A percentile compares a stretch with the other conserved stretches of the same genome.
phyloP scores from a whole-genome alignment of 2,113 vertebrate genomes.

The Cebidichthys violaceus region DNA sequence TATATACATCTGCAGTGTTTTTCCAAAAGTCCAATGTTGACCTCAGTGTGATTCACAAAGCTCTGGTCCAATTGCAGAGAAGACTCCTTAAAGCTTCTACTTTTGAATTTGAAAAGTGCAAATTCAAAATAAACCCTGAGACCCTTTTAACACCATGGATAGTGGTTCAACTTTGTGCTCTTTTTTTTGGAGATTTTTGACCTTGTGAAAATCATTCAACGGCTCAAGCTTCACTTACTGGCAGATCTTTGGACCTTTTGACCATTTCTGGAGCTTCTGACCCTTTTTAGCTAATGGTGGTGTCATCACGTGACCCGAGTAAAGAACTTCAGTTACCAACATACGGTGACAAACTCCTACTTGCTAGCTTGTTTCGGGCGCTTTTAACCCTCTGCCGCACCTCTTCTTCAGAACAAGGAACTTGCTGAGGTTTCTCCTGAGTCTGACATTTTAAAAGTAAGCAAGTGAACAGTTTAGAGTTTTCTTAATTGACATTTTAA shows the following conservation, averaged over 20 bases:
- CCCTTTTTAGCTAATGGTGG: background rate
- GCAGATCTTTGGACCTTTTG: background rate
- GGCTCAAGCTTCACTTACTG: background rate
- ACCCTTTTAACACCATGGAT: background rate
- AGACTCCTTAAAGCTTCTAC: background rate
- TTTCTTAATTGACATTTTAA: background rate
- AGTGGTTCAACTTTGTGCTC: background rate
- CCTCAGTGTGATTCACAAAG: background rate
- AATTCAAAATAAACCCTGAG: too few species aligned
- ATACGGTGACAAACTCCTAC: background rate
- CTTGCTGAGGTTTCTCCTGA: background rate
- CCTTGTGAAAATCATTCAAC: background rate
- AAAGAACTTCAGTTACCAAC: background rate
- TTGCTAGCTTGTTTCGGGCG: background rate
- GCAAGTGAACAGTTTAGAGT: background rate
- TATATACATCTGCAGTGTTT: background rate
- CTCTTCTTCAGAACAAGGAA: background rate
- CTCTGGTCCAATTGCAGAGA: background rate
- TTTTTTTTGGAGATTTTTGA: background rate
- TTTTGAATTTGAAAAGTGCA: background rate
- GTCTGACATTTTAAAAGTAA: too few species aligned
- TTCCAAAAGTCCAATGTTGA: background rate
- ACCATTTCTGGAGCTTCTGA: too few species aligned
- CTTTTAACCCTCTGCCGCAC: background rate
- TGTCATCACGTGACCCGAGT: background rate